phyloP scores from a whole-genome alignment of 2,113 vertebrate species.

The Amblyopsis rosae region DNA sequence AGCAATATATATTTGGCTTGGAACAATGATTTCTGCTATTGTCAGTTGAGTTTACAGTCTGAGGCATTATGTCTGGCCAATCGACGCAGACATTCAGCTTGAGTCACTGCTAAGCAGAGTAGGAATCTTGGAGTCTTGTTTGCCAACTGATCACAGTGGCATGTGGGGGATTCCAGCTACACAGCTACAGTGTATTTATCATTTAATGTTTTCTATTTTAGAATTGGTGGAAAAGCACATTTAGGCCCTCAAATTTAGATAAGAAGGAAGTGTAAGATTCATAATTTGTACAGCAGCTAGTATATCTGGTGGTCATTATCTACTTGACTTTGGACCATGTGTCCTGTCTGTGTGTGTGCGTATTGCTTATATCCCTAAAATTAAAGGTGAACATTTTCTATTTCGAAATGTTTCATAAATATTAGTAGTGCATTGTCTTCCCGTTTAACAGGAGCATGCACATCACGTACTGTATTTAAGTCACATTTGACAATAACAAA shows the following conservation, averaged over 20 bases:
- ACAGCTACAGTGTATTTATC: not conserved
- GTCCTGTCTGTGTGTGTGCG: slow-evolving; percentile 18
- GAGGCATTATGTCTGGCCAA: not conserved
- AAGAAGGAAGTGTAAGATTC: too few relatives aligned
- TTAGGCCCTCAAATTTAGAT: not conserved
- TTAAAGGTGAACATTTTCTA: too few relatives aligned
- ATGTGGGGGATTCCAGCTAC: not conserved
- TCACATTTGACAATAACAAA: too few relatives aligned
- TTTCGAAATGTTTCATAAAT: too few relatives aligned
- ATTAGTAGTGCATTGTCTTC: too few relatives aligned
- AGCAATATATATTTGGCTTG: not conserved
- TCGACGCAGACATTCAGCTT: not conserved
- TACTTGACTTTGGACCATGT: slow-evolving; percentile 56
- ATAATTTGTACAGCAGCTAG: too few relatives aligned
- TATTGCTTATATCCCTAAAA: not conserved
- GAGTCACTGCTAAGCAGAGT: not conserved
- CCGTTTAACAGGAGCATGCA: too few relatives aligned
- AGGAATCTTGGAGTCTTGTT: not conserved
- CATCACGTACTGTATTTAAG: too few relatives aligned
- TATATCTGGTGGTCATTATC: slow-evolving; percentile 25
- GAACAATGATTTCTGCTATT: not conserved
- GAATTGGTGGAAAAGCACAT: not conserved
- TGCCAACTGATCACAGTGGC: not conserved
- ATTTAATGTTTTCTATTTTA: not conserved
- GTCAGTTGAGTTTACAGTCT: too few relatives aligned